A percentile compares a stretch with the other conserved stretches of the same genome.
Evolutionary conservation across 2,797 vertebrate species (phyloP).

Genomic region (Hyperoplus immaculatus): DNA sequence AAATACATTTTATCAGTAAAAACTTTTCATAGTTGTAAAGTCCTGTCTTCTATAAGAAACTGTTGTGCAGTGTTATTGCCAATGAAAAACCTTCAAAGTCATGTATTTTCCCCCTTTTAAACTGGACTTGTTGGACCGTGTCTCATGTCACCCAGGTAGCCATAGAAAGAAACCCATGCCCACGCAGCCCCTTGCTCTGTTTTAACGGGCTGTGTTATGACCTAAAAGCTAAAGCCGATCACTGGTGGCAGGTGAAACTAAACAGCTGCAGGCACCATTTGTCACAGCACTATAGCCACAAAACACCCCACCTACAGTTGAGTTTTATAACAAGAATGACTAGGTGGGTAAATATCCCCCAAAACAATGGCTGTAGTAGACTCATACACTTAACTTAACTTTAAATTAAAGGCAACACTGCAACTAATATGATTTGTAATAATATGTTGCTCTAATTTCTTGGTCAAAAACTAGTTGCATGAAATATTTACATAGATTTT

Average conservation of each 20-base stretch:
- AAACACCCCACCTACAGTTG: not conserved
- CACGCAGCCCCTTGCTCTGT: not conserved
- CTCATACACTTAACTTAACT: not conserved
- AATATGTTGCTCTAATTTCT: not conserved
- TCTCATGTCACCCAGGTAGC: not conserved
- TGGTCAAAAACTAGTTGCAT: not conserved
- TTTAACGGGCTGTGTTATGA: conserved; percentile 1
- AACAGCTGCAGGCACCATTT: not conserved
- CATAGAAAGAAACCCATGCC: not conserved
- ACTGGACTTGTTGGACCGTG: not conserved
- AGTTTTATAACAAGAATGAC: not conserved
- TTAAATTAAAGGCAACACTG: not conserved
- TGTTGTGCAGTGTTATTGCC: not conserved
- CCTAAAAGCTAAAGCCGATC: not conserved
- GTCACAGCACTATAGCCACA: not conserved
- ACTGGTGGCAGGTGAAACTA: not conserved
- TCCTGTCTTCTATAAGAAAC: not conserved
- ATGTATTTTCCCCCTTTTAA: not conserved
- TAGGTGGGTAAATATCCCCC: not conserved
- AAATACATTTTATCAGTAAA: not conserved
- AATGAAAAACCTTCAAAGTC: not conserved
- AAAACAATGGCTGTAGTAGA: not conserved
- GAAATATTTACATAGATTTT: not conserved
- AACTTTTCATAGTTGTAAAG: not conserved
- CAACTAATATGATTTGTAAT: too few species aligned